A percentile compares a stretch with the other conserved stretches of the same genome.
These are phyloP conservation scores for Antheraea mylitta DNA, from an alignment of 1,140 invertebrate genomes.

Conservation along the genomic window DNA sequence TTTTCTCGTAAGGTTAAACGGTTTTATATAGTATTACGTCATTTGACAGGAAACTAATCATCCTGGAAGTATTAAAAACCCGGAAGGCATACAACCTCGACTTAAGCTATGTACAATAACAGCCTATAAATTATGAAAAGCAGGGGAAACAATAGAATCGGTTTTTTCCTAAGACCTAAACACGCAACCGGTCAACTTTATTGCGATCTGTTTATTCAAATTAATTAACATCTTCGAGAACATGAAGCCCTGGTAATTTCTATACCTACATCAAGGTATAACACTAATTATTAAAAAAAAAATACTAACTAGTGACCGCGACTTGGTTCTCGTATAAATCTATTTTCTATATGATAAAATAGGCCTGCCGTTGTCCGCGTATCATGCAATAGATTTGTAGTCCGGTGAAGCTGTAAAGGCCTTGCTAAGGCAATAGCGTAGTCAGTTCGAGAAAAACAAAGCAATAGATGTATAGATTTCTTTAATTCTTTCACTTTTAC, in stretches of 20 bases:
- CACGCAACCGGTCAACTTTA: constrained; percentile 9
- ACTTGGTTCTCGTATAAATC: too few relatives aligned
- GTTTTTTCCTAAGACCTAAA: constrained; percentile 11
- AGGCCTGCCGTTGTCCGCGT: too few relatives aligned
- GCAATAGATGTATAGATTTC: too few relatives aligned
- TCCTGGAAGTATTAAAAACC: constrained; percentile 9
- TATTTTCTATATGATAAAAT: too few relatives aligned
- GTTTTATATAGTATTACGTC: constrained; percentile 10
- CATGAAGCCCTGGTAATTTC: neutral
- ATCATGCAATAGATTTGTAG: too few relatives aligned
- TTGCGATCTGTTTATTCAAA: neutral
- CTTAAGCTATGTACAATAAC: constrained; percentile 14
- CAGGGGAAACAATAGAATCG: constrained; percentile 16
- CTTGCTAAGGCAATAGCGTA: too few relatives aligned
- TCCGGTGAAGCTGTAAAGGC: too few relatives aligned
- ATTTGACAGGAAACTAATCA: constrained; percentile 11
- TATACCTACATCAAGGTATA: too few relatives aligned
- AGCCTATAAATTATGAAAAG: constrained; percentile 18
- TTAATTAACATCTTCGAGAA: neutral
- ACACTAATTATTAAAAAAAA: too few relatives aligned
- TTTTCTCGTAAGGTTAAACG: neutral
- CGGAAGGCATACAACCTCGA: constrained; percentile 13
- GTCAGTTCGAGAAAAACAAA: too few relatives aligned
- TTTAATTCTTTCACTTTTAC: too few relatives aligned
- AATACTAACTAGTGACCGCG: too few relatives aligned